Base-by-base conservation (phyloP, 1,140 invertebrate species). In the Pseudomyrmex concolor region DNA sequence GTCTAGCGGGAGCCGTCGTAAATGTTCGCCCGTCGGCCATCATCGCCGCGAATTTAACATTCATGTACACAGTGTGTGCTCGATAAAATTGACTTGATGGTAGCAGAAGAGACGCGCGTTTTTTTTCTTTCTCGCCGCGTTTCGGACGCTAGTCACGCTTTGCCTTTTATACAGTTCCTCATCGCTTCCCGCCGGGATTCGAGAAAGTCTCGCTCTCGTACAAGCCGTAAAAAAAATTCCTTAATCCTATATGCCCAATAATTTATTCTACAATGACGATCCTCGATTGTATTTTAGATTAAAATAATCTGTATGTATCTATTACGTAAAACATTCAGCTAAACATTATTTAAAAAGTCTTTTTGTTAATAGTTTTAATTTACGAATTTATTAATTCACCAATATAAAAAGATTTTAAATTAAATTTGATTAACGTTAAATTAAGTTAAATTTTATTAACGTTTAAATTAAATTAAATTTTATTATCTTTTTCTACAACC, bases 61-160 rank as follows among this genome's bases (percentile, higher is more conserved):
- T 74, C 43, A 48, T 66, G 50, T 59, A 57, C 71, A 63, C 45
- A 25, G 22, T 70, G 66, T 55, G 66, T 55, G 66, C 71, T 59
- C 66, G 74, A 70, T 87, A 87, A 83, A 89, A 89, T 89, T 88
- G 87, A 89, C 87, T 81, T 84, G 50, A 71, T 74, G 66, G 55
- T 85, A 71, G 51, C 84, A 76, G 74, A 72, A 60, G 62, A 88
- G 45, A 68, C 82, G 19, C 25, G 15, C 15, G 34, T 34, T 34
- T 34, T 34, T 34, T 34, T 7, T 34, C 34, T 51, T 10, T 62
- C 9, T 48, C 15, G 50, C 13, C 13, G 45, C 9, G 43, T 68
- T 13, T 5, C 25, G 9, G 4, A 9, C 51, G 43, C 13, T 74
- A 51, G 22, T 50, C 57, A 9, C 63, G 15, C 17, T 43, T 59